These are phyloP conservation scores for Psittacula cyanocephala DNA, from an alignment of 2,113 vertebrate species.

Conservation along the genomic window DNA sequence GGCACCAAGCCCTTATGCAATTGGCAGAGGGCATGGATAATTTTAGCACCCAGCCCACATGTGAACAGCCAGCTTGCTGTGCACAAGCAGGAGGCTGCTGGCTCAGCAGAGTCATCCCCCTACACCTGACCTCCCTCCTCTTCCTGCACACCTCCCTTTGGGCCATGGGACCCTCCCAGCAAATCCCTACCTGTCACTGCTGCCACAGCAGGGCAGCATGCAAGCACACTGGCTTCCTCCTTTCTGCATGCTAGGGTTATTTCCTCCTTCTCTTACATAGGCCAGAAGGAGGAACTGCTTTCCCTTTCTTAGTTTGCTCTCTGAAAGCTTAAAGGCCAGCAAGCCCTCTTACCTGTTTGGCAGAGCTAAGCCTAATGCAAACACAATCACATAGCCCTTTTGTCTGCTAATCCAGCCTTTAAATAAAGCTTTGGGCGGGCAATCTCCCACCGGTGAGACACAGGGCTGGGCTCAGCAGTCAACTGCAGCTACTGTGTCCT, in stretches of 20 bases:
- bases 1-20: accelerated
- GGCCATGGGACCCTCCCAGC: not conserved
- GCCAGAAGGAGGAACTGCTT: not conserved
- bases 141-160: not conserved
- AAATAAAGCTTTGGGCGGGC: not conserved
- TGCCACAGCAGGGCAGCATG: accelerated
- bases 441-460: accelerated
- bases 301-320: not conserved
- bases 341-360: not conserved
- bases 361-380: not conserved
- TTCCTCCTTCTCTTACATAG: not conserved
- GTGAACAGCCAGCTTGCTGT: not conserved
- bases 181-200: not conserved
- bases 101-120: not conserved
- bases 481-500: not conserved
- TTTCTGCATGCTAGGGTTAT: not conserved
- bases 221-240: not conserved
- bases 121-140: not conserved
- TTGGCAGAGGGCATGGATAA: not conserved
- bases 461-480: not conserved
- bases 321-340: not conserved
- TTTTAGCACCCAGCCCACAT: not conserved
- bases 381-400: not conserved
- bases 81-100: not conserved
- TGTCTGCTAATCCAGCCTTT: not conserved